Percentiles rank a stretch among this genome's conserved stretches.
Conservation (phyloP, 2,888 invertebrate genomes). For the Beris morrisii region DNA sequence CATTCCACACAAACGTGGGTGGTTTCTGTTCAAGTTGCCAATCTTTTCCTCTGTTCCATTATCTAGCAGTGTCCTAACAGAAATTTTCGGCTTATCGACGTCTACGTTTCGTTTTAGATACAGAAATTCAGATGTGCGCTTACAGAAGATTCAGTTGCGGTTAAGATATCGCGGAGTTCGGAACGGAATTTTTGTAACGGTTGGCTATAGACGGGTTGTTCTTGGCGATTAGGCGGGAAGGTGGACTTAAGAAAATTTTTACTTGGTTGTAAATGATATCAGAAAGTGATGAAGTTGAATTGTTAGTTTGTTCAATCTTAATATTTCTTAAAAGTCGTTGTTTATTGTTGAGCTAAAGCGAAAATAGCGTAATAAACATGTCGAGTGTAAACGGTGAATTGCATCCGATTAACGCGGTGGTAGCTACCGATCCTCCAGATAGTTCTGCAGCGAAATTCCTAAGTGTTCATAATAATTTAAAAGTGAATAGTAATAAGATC, state of each 20-base stretch:
- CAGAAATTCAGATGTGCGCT: constrained; percentile 14
- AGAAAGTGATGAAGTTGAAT: background rate
- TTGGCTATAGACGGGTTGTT: too few relatives aligned
- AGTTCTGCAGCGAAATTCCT: constrained; percentile 33
- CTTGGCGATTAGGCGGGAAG: constrained; percentile 4
- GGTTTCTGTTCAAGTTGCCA: background rate
- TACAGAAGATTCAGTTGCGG: constrained; percentile 23
- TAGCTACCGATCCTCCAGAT: background rate
- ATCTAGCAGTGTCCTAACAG: constrained; percentile 3
- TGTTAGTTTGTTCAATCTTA: background rate
- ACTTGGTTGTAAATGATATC: background rate
- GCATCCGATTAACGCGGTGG: background rate
- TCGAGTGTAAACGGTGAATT: constrained; percentile 10
- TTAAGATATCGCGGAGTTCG: constrained; percentile 20
- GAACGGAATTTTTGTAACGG: constrained; percentile 1
- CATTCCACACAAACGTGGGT: constrained; percentile 20
- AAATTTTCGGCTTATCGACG: constrained; percentile 16
- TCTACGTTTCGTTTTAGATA: background rate
- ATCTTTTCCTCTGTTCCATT: background rate
- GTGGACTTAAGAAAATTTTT: background rate
- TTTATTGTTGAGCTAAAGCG: constrained; percentile 1
- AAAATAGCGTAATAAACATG: constrained; percentile 3
- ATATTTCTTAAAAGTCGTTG: background rate
- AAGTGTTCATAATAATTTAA: constrained; percentile 42
- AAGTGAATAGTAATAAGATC: constrained; percentile 46